Conservation (phyloP, 30 jellyfish, hydroid and myxozoan species). For the Cassiopea xamachana region DNA sequence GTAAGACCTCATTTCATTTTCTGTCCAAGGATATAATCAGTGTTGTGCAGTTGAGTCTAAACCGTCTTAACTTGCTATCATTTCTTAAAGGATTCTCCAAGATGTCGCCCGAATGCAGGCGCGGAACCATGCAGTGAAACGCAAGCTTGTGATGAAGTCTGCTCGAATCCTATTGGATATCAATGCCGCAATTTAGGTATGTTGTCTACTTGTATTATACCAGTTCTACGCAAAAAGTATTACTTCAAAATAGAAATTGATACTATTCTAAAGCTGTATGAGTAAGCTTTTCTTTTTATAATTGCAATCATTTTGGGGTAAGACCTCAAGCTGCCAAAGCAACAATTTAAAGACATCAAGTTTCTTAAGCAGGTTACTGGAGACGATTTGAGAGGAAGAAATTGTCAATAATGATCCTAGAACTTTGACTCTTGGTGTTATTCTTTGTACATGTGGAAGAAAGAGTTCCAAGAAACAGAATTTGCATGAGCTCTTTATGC, state of each 20-base stretch:
- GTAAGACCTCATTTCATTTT: too few species aligned
- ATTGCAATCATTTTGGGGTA: neutral
- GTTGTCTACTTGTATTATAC: neutral
- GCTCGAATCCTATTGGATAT: slow-evolving; percentile 31
- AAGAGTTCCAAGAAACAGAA: too few species aligned
- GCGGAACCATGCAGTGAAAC: neutral
- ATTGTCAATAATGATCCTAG: too few species aligned
- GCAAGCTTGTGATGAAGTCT: slow-evolving; percentile 31
- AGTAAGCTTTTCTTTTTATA: neutral
- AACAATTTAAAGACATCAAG: neutral
- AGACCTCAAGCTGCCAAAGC: neutral
- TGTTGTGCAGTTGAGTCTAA: neutral
- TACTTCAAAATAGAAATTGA: neutral
- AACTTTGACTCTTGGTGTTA: too few species aligned
- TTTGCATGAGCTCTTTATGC: too few species aligned
- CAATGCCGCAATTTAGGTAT: slow-evolving; percentile 19
- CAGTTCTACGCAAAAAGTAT: neutral
- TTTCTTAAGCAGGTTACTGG: neutral
- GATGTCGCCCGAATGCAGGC: slow-evolving; percentile 20
- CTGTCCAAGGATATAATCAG: too few species aligned
- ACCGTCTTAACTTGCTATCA: neutral
- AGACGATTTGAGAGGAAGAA: too few species aligned
- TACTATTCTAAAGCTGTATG: neutral
- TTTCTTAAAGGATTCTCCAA: slow-evolving; percentile 25
- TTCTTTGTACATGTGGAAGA: too few species aligned